Percentiles rank a stretch among this genome's conserved stretches.
These are phyloP conservation scores for Pelmatolapia mariae DNA, from an alignment of 2,113 vertebrate species.

Conservation along the genomic window DNA sequence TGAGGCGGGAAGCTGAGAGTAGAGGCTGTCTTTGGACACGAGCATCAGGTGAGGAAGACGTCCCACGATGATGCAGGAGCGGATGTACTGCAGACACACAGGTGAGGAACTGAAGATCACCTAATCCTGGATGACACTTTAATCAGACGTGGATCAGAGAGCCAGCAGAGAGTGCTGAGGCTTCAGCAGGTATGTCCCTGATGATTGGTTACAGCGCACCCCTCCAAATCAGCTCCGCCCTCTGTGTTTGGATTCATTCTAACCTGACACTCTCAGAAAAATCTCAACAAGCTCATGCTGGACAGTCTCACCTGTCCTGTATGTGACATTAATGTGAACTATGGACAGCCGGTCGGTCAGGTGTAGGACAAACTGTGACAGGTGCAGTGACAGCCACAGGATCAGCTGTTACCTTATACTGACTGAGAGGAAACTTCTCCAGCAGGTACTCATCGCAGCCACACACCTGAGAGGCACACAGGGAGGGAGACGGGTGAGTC, in stretches of 20 bases:
- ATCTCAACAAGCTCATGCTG: not conserved
- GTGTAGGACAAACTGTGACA: not conserved
- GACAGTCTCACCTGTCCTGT: not conserved
- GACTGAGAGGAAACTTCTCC: slow-evolving; percentile 77
- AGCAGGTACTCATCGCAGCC: slow-evolving; percentile 79
- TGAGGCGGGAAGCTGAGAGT: slow-evolving; percentile 72
- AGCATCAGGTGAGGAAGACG: slow-evolving; percentile 80
- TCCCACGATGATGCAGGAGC: slow-evolving; percentile 71
- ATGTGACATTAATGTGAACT: fast-evolving
- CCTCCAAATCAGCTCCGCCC: no score
- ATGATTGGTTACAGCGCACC: no score
- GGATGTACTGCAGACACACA: slow-evolving; percentile 64
- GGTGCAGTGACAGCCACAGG: not conserved
- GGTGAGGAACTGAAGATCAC: not conserved
- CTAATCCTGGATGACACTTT: not conserved
- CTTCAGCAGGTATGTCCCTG: no score
- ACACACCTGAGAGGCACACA: slow-evolving; percentile 64
- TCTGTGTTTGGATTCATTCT: no score
- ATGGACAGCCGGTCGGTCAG: not conserved
- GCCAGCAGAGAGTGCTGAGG: not conserved
- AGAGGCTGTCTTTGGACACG: slow-evolving; percentile 77
- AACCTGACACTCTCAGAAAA: no score
- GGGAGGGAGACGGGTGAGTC: not conserved
- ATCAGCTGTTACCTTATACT: slow-evolving; percentile 71
- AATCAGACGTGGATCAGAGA: not conserved